Evolutionary conservation across 2,888 invertebrate species (phyloP), one percentile per base, ranked within the genome.

Genomic region (Nezara viridula): DNA sequence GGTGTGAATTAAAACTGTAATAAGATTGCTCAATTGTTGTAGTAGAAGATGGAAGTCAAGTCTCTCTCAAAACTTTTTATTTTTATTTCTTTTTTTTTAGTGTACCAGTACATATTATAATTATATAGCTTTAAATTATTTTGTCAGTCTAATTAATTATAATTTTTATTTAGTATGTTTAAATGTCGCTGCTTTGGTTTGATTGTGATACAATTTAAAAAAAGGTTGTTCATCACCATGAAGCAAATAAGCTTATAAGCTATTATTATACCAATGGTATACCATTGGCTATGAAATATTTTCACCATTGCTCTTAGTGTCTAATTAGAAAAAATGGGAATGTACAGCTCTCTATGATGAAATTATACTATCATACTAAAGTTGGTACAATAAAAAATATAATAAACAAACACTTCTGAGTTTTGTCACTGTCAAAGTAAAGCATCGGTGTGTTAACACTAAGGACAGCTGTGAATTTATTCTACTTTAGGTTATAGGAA

Each of bases 1-100:
- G 81, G 81, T 81, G 44, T n/a, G 47, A 14, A 81, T 81, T 44
- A 44, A 44, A 81, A 47, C n/a, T 81, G 16, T 44, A n/a, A 40
- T 44, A n/a, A 47, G n/a, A 81, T 81, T 81, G 81, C 81, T 81
- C 81, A 81, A 81, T 81, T 81, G 44, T 81, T 44, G n/a, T 77
- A 24, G 77, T 81, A n/a, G 81, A 44, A 81, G 81, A n/a, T 10
- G 37, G 44, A 81, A 40, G 81, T 81, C 44, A 81, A 81, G 81
- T 81, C 81, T 81, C 81, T 81, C 81, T 81, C 44, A 44, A 37
- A 73, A 16, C 40, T 44, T 44, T 81, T 44, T 44, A 24, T 81
- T 81, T 44, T 81, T 44, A 37, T 10, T 24, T 32, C 37, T 60
- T 60, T 27, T 60, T 27, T 60, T 73, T 73, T 19, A 73, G 66